A percentile compares a stretch with the other conserved stretches of the same genome.
Conservation (phyloP, 2,797 vertebrate genomes). For the Intellagama lesueurii region DNA sequence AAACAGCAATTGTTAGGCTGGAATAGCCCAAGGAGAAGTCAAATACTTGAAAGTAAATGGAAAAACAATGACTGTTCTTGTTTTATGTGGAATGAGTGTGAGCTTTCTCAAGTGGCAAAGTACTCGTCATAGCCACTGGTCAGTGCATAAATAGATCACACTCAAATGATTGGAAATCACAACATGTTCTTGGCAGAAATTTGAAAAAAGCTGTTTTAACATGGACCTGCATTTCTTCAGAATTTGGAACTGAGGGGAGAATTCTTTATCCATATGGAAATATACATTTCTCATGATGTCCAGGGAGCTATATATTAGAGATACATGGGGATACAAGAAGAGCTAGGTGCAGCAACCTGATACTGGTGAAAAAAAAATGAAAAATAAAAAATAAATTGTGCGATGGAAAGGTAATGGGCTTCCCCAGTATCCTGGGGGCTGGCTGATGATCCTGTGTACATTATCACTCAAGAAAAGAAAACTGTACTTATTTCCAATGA, state of each 20-base stretch:
- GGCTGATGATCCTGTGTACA: background rate
- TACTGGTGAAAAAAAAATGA: background rate
- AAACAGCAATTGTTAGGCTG: slow-evolving; percentile 40
- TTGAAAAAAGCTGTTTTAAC: background rate
- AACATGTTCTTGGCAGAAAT: background rate
- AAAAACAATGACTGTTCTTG: slow-evolving; percentile 45
- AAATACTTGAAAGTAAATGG: slow-evolving; percentile 48
- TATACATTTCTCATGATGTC: background rate
- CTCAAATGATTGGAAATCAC: background rate
- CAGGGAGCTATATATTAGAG: background rate
- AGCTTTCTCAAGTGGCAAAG: slow-evolving; percentile 37
- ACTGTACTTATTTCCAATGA: background rate
- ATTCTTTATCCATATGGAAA: background rate
- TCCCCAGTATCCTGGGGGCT: background rate
- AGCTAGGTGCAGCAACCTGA: background rate
- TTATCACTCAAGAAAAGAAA: background rate
- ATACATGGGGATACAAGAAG: background rate
- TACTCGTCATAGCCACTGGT: background rate
- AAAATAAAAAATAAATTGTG: too few species aligned
- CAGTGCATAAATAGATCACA: background rate
- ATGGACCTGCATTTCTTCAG: background rate
- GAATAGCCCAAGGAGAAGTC: slow-evolving; percentile 50
- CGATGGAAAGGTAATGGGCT: background rate
- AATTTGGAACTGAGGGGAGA: background rate
- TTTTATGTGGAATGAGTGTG: slow-evolving; percentile 47